Percentiles rank a stretch among this genome's conserved stretches.
Evolutionary conservation across 2,888 invertebrate genomes (phyloP).

Genomic region (Erebia ligea): DNA sequence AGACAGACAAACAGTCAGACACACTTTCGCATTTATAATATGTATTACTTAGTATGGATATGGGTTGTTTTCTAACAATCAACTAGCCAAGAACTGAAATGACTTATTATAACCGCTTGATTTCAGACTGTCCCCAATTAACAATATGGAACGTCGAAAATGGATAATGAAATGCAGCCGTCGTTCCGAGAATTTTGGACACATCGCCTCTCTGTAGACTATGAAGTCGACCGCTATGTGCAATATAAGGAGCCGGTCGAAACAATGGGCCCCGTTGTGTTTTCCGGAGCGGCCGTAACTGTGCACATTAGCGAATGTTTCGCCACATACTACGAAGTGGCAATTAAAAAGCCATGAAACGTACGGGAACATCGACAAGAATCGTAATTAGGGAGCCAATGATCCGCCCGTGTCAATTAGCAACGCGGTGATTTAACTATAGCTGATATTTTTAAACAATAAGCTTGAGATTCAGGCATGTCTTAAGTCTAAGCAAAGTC

Average conservation of each 20-base stretch:
- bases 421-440: background rate
- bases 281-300: constrained; percentile 67
- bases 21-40: no score
- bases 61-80: background rate
- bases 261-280: constrained; percentile 72
- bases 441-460: no score
- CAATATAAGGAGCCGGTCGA: constrained; percentile 70
- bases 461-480: background rate
- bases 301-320: constrained; percentile 73
- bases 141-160: constrained; percentile 60
- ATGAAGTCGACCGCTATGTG: constrained; percentile 74
- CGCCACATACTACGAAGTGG: constrained; percentile 66
- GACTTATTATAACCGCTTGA: background rate
- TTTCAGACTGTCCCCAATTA: constrained; percentile 42
- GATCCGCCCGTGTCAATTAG: constrained; percentile 17
- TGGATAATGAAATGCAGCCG: constrained; percentile 67
- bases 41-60: no score
- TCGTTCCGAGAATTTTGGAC: constrained; percentile 74
- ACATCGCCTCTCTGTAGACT: constrained; percentile 56
- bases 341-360: constrained; percentile 77
- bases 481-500: no score
- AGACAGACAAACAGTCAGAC: no score
- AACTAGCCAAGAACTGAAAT: background rate
- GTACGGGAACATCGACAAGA: constrained; percentile 29
- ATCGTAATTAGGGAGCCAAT: constrained; percentile 33